Evolutionary conservation across 2,113 vertebrate species (phyloP).

Genomic region (Naja naja): DNA sequence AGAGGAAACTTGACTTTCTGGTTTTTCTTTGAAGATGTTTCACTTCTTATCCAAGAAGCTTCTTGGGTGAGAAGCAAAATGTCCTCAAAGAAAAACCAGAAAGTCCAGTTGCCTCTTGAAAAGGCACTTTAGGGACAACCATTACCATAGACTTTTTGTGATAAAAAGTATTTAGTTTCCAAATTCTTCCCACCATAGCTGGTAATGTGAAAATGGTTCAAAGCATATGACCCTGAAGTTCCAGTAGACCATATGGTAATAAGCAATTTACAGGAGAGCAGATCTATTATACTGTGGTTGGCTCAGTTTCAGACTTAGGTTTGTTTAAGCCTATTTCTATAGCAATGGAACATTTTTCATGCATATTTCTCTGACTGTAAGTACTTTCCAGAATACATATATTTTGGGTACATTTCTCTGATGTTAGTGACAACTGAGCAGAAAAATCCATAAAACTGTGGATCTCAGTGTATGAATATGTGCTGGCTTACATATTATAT

Average conservation of each 20-base stretch:
- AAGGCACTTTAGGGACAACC: too few species aligned
- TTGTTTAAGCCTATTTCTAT: background rate
- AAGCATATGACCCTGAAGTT: background rate
- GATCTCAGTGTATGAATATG: background rate
- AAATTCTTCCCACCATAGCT: background rate
- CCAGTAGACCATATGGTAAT: background rate
- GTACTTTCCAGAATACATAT: background rate
- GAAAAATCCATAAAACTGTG: background rate
- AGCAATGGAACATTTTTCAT: background rate
- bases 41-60: too few species aligned
- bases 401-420: background rate
- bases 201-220: background rate
- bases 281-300: background rate
- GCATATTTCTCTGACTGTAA: background rate
- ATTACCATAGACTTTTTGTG: too few species aligned
- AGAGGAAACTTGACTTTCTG: too few species aligned
- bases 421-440: background rate
- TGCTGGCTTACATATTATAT: background rate
- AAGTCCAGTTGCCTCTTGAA: too few species aligned
- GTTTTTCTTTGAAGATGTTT: too few species aligned
- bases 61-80: too few species aligned
- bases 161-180: background rate
- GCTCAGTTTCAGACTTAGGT: background rate
- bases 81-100: too few species aligned
- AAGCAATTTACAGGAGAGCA: background rate